Conservation (phyloP, 2,797 vertebrate genomes). For the Masticophis lateralis region DNA sequence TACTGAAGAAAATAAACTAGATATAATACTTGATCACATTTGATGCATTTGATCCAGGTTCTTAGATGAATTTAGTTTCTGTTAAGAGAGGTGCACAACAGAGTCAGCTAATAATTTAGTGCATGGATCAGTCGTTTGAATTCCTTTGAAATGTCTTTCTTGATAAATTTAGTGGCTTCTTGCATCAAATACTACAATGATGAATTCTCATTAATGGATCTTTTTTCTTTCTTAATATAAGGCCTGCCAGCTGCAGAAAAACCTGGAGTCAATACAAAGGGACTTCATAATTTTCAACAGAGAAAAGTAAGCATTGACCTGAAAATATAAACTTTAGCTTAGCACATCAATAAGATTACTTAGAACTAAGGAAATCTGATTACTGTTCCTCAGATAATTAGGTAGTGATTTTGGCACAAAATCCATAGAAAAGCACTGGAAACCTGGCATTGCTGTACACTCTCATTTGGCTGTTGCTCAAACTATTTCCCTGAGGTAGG, state of each 20-base stretch:
- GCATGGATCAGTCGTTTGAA: not conserved
- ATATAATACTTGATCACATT: not conserved
- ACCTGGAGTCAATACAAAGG: constrained; percentile 87
- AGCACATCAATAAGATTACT: not conserved
- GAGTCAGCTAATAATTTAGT: not conserved
- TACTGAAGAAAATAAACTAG: not conserved
- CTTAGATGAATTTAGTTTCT: not conserved
- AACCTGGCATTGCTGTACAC: not conserved
- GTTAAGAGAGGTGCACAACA: not conserved
- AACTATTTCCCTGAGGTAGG: not conserved
- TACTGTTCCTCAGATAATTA: not conserved
- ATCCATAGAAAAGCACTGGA: not conserved
- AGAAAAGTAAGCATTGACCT: constrained; percentile 84
- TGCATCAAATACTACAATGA: constrained; percentile 4
- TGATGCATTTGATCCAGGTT: not conserved
- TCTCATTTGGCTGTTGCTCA: not conserved
- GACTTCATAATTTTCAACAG: constrained; percentile 98
- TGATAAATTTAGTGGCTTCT: not conserved
- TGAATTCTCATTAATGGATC: not conserved
- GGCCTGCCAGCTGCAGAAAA: constrained; percentile 86
- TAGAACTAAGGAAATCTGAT: not conserved
- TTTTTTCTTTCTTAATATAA: constrained; percentile 58
- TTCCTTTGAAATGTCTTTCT: not conserved
- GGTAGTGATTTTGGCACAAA: constrained; percentile 4
- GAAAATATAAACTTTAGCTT: not conserved